Evolutionary conservation across 2,888 invertebrate genomes (phyloP).

Genomic region (Drosophila kanekoi): DNA sequence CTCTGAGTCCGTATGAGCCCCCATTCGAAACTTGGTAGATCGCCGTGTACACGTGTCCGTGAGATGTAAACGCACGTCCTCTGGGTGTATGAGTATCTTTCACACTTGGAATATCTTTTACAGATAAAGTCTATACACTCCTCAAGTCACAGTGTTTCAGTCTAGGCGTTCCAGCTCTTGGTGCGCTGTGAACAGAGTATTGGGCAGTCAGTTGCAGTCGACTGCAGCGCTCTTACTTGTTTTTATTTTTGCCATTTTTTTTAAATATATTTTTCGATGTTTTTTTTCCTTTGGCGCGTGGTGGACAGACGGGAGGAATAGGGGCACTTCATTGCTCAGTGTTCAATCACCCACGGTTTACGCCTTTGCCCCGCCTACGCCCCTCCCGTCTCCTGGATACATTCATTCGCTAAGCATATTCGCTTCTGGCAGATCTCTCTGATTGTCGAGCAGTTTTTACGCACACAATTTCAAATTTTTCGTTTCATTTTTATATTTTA

Average conservation of each 20-base stretch:
- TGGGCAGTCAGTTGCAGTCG: slow-evolving; percentile 2
- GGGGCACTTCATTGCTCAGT: slow-evolving; percentile 33
- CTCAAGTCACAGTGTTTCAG: too few relatives aligned
- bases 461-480: slow-evolving; percentile 45
- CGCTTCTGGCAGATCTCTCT: slow-evolving; percentile 40
- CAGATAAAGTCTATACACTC: too few relatives aligned
- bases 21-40: too few relatives aligned
- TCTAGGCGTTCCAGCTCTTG: too few relatives aligned
- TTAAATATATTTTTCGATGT: not conserved
- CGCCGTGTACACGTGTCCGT: too few relatives aligned
- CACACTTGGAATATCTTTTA: too few relatives aligned
- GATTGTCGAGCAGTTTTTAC: slow-evolving; percentile 51
- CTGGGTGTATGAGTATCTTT: too few relatives aligned
- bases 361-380: slow-evolving; percentile 18
- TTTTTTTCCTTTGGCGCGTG: slow-evolving; percentile 6
- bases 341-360: slow-evolving; percentile 56
- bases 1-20: not conserved
- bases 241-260: slow-evolving; percentile 23
- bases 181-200: slow-evolving; percentile 1
- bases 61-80: too few relatives aligned
- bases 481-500: slow-evolving; percentile 64
- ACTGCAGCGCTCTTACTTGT: slow-evolving; percentile 14
- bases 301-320: slow-evolving; percentile 19
- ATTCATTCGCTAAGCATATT: slow-evolving; percentile 23
- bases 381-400: slow-evolving; percentile 35